phyloP scores from a whole-genome alignment of 23 tunicate genomes.

The Trididemnum clinides region DNA sequence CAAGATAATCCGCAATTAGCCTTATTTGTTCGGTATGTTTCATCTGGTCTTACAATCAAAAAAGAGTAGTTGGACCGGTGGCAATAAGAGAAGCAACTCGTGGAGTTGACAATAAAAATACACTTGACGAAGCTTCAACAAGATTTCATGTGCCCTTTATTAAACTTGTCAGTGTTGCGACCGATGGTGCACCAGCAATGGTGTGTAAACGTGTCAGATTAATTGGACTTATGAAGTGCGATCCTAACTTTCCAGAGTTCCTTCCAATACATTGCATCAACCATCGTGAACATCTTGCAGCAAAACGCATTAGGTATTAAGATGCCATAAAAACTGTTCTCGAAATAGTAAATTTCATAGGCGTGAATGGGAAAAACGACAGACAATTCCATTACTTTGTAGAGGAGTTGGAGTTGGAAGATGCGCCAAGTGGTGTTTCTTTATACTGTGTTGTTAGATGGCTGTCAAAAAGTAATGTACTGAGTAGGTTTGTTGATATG shows the following conservation, averaged over 20 bases:
- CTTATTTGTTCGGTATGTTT: too few relatives aligned
- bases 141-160: constrained; percentile 22
- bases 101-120: constrained; percentile 18
- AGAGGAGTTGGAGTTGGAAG: constrained; percentile 37
- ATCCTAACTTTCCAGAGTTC: constrained; percentile 44
- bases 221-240: constrained; percentile 45
- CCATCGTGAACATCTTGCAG: constrained; percentile 42
- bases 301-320: constrained; percentile 25
- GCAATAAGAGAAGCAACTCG: too few relatives aligned
- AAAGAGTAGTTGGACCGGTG: too few relatives aligned
- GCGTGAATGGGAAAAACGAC: constrained; percentile 32
- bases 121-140: constrained; percentile 22
- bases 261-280: constrained; percentile 39
- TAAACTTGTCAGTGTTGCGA: constrained; percentile 29
- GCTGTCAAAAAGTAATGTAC: constrained; percentile 25
- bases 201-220: constrained; percentile 30
- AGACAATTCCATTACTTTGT: constrained; percentile 45
- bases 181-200: constrained; percentile 38
- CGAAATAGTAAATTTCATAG: constrained; percentile 36
- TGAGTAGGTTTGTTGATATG: constrained; percentile 28
- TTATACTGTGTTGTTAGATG: constrained; percentile 9
- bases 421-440: constrained; percentile 27
- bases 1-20: too few relatives aligned
- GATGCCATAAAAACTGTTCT: constrained; percentile 35
- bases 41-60: too few relatives aligned